phyloP scores from a whole-genome alignment of 2,888 invertebrate species.

The Erynnis tages region DNA sequence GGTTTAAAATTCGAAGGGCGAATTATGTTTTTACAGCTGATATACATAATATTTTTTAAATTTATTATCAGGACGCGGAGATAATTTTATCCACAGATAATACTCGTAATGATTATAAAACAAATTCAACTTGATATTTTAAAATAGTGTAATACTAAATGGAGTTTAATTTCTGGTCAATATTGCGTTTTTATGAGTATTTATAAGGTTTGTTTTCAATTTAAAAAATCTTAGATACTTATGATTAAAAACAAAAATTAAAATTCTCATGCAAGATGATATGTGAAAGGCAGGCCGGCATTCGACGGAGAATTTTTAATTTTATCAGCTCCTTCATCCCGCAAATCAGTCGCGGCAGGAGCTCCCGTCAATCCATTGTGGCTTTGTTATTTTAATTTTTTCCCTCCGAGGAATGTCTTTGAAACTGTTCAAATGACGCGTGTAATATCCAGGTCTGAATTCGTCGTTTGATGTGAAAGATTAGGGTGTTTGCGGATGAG shows the following conservation, averaged over 20 bases:
- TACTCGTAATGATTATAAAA: too few species aligned
- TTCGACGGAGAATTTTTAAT: conserved; percentile 63
- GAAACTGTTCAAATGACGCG: conserved; percentile 78
- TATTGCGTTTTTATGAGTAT: too few species aligned
- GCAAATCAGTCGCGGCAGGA: conserved; percentile 51
- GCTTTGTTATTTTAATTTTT: conserved; percentile 79
- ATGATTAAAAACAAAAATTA: too few species aligned
- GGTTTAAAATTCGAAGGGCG: conserved; percentile 34
- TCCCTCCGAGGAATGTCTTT: conserved; percentile 74
- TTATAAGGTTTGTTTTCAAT: too few species aligned
- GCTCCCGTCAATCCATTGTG: conserved; percentile 48
- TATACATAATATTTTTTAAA: too few species aligned
- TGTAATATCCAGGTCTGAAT: conserved; percentile 74
- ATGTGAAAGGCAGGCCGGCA: conserved; percentile 2
- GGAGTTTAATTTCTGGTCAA: too few species aligned
- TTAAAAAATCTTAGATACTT: too few species aligned
- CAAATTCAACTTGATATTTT: too few species aligned
- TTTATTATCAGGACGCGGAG: too few species aligned
- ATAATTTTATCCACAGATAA: too few species aligned
- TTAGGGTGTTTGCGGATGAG: conserved; percentile 68
- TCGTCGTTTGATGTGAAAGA: conserved; percentile 75
- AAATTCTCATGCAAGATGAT: conserved; percentile 21
- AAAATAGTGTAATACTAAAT: too few species aligned
- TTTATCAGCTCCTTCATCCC: conserved; percentile 45
- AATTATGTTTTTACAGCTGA: too few species aligned